Conservation (phyloP, 2,113 vertebrate species). For the Hirundichthys speculiger region DNA sequence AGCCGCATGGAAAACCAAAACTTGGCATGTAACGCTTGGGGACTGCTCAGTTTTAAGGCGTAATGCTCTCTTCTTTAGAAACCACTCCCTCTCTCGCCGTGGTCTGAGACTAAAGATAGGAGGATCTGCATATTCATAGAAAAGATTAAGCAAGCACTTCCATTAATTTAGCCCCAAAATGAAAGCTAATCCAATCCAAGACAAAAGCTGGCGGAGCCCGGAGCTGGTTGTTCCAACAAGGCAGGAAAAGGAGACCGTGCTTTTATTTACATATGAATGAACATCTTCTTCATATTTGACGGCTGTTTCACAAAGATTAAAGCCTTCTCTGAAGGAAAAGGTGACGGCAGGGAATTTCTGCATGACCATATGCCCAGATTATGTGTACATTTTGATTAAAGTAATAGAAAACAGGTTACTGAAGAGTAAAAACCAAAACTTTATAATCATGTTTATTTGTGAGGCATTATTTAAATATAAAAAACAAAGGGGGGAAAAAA, state of each 20-base stretch:
- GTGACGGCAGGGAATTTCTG: constrained; percentile 23
- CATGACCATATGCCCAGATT: constrained; percentile 36
- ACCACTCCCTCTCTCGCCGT: constrained; percentile 40
- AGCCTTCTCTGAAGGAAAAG: constrained; percentile 42
- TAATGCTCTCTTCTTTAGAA: constrained; percentile 57
- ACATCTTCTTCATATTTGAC: constrained; percentile 48
- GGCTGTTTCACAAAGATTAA: constrained; percentile 70
- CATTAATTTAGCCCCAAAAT: constrained; percentile 71
- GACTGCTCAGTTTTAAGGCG: constrained; percentile 49
- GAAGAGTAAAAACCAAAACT: background rate
- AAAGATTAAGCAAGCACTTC: constrained; percentile 67
- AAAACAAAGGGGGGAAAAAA: background rate
- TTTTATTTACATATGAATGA: constrained; percentile 76
- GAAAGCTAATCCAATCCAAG: constrained; percentile 73
- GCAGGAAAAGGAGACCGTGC: constrained; percentile 50
- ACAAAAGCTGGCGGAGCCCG: constrained; percentile 62
- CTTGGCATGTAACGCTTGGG: constrained; percentile 41
- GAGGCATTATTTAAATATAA: constrained; percentile 20
- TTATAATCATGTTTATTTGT: background rate
- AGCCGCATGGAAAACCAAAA: constrained; percentile 61
- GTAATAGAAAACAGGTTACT: constrained; percentile 31
- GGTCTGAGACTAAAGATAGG: constrained; percentile 66
- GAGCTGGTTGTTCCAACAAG: constrained; percentile 49
- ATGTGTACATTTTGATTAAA: constrained; percentile 21
- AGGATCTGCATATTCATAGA: constrained; percentile 74